These are phyloP conservation scores for Selene dorsalis DNA, from an alignment of 2,797 vertebrate species.

Conservation along the genomic window DNA sequence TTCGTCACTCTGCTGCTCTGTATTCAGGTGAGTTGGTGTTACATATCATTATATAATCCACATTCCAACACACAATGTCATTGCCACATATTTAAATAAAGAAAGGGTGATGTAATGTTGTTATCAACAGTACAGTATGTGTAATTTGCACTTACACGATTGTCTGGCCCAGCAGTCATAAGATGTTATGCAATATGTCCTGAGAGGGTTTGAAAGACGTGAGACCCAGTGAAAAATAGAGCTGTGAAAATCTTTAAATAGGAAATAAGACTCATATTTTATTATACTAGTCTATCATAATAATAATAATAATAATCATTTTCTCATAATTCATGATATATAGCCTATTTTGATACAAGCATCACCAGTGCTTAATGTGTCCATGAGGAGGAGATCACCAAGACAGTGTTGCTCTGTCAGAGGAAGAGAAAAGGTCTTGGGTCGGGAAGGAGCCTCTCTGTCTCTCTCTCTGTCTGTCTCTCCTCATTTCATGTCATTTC, in stretches of 20 bases:
- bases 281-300: neutral
- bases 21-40: constrained; percentile 85
- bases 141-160: neutral
- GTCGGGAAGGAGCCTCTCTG: too few species aligned
- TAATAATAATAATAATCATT: neutral
- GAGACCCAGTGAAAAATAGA: neutral
- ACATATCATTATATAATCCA: neutral
- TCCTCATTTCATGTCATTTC: too few species aligned
- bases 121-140: neutral
- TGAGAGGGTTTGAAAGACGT: neutral
- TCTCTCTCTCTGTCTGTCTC: too few species aligned
- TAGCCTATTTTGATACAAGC: too few species aligned
- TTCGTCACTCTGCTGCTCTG: constrained; percentile 94
- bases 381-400: too few species aligned
- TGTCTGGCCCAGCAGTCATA: neutral
- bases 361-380: too few species aligned
- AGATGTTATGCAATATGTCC: neutral
- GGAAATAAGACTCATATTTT: neutral
- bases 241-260: neutral
- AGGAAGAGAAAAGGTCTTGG: too few species aligned
- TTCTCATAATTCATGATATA: too few species aligned
- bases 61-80: constrained; percentile 7
- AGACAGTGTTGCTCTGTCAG: too few species aligned
- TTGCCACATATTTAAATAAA: constrained; percentile 1
- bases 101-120: neutral